Base-by-base conservation (phyloP, 2,113 vertebrate species). In the Astatoreochromis straeleni region DNA sequence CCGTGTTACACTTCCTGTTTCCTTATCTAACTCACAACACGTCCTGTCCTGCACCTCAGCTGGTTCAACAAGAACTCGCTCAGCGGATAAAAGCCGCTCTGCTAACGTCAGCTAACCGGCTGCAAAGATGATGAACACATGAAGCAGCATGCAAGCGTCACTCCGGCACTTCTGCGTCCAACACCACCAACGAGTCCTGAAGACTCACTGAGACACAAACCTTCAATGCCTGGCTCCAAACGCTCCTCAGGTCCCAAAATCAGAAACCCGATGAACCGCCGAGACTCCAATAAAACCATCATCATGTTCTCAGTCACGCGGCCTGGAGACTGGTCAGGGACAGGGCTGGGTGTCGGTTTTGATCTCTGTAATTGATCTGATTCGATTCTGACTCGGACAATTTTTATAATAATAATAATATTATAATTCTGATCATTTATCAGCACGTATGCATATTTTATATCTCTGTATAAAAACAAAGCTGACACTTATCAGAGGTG, bases 301-400 rank as follows among this genome's bases (percentile, higher is more conserved):
- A 1, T 63, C 58, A n/a, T 63, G 9, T 1, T 63, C 31, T 63
- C 58, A 63, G 17, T 12, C 58, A 35, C 58, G 1, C 58, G 31
- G 17, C 58, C 17, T 7, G 58, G 2, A 12, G 31, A 19, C 29
- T 4, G 58, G 31, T 35, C 31, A 63, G 58, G 58, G 9, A 26
- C 54, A 7, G 7, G 55, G 4, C 9, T 0, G 29, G 29, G 6
- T n/a, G 9, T 19, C 9, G 2, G 19, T 2, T 35, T 0, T 0
- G 31, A 35, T 63, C 31, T 35, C 31, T 63, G 17, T n/a, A 0
- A 7, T 11, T 33, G 58, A 63, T 12, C 31, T 1, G 29, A 33
- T 33, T 33, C 3, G 3, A 63, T 33, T 63, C 29, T 58, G 55
- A 24, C 54, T 26, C 21, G 1, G 54, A 57, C 21, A 57, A 2